phyloP scores from a whole-genome alignment of 2,113 vertebrate species.

The Geococcyx californianus region DNA sequence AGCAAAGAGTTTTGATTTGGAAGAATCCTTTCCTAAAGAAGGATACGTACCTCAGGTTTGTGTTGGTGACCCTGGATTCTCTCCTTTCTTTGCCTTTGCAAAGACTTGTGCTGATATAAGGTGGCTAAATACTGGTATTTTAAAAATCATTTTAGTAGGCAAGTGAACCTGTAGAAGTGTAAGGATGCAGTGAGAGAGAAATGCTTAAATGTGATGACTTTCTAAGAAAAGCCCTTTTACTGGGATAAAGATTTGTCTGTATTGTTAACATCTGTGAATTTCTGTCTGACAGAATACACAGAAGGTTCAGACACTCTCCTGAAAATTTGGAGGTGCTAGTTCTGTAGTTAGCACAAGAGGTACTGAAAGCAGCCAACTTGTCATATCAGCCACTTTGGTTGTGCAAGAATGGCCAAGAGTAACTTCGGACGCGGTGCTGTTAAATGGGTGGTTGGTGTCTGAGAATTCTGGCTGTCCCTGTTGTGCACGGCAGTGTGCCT shows the following conservation, averaged over 20 bases:
- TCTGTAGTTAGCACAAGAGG: background rate
- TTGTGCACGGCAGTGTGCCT: background rate
- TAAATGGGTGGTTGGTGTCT: accelerated
- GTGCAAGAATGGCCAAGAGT: background rate
- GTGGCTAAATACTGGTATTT: background rate
- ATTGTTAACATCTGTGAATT: background rate
- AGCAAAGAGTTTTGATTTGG: background rate
- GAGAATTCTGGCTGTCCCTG: accelerated
- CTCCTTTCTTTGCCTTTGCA: background rate
- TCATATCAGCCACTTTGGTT: background rate
- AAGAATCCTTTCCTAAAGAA: background rate
- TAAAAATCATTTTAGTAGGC: background rate
- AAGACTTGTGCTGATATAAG: background rate
- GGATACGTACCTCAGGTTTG: background rate
- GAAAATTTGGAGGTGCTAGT: background rate
- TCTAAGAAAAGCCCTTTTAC: background rate
- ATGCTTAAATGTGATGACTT: background rate
- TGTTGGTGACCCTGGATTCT: background rate
- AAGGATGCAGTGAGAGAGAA: background rate
- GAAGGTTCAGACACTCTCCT: background rate
- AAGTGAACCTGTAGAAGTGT: background rate
- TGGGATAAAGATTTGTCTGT: background rate
- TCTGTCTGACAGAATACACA: background rate
- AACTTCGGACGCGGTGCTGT: background rate
- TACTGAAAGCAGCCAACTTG: background rate